These are phyloP conservation scores for Drosophila neonasuta DNA, from an alignment of 2,888 invertebrate species.

Conservation along the genomic window DNA sequence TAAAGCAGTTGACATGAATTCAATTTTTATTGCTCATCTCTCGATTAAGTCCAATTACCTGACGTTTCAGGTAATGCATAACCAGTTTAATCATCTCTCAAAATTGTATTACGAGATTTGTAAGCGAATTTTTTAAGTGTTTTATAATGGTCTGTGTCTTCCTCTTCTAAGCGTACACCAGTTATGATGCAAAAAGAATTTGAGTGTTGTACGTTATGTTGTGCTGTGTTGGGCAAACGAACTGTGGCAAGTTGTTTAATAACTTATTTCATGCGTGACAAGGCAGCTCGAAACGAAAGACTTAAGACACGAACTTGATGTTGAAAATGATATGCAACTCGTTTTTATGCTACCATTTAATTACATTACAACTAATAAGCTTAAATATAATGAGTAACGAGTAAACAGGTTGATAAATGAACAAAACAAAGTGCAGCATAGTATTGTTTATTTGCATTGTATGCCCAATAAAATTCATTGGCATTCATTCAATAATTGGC, in stretches of 20 bases:
- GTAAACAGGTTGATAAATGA: slow-evolving; percentile 1
- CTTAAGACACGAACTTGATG: slow-evolving; percentile 61
- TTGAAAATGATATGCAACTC: slow-evolving; percentile 10
- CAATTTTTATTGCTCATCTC: slow-evolving; percentile 33
- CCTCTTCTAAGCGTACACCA: slow-evolving; percentile 8
- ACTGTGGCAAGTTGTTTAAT: slow-evolving; percentile 27
- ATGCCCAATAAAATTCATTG: slow-evolving; percentile 3
- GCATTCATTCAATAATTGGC: too few species aligned
- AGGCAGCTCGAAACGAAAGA: slow-evolving; percentile 46
- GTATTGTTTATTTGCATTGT: slow-evolving; percentile 23
- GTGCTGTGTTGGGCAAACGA: slow-evolving; percentile 19
- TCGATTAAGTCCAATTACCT: slow-evolving; percentile 13
- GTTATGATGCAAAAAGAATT: slow-evolving; percentile 52
- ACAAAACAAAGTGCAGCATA: background rate
- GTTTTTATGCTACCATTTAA: slow-evolving; percentile 1
- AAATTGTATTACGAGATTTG: slow-evolving; percentile 8
- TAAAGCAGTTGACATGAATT: slow-evolving; percentile 29
- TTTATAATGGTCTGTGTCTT: slow-evolving; percentile 7
- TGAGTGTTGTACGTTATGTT: background rate
- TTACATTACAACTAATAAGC: slow-evolving; percentile 3
- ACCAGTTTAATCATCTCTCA: slow-evolving; percentile 32
- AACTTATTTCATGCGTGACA: slow-evolving; percentile 33
- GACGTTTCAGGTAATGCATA: slow-evolving; percentile 11
- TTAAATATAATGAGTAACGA: slow-evolving; percentile 1
- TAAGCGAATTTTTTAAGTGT: slow-evolving; percentile 1